Evolutionary conservation across 2,888 invertebrate species (phyloP), one percentile per base, ranked within the genome.

Genomic region (Oligia fasciuncula): DNA sequence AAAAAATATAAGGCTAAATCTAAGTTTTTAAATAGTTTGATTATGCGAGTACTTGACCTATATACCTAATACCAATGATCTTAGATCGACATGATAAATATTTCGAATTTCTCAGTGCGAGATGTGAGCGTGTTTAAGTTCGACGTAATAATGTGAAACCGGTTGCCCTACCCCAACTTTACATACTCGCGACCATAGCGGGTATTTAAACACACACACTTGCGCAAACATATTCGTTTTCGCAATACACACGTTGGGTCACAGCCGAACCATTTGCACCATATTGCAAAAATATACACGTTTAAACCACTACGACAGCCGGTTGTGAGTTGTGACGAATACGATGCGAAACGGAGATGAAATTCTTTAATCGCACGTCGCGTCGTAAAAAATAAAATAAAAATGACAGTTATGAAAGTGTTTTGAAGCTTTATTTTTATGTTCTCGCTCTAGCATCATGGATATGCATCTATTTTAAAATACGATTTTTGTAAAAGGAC

Each of bases 331-430:
- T 73, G 67, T 46, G 49, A 67, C 49, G 57, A 54, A 72, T 6
- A 60, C 71, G 57, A 74, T 1, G 49, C 66, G 51, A 74, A 5
- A 49, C 35, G 13, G 4, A 81, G 23, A 69, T 65, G 60, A 66
- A 65, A 49, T 65, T 69, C n/a, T 68, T 62, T 63, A 68, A 71
- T 76, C 40, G 40, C 66, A 74, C 62, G n/a, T 62, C 83, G 57
- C 62, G n/a, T 62, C 83, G 57, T 51, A 65, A 13, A 62, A 54
- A 43, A 49, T 29, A 29, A 77, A 73, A 73, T 85, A 80, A 84
- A 83, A 88, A 84, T 78, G 86, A 86, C 84, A 88, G 86, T 87
- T 74, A 57, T 72, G 74, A 79, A 84, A 84, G 71, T 92, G 76
- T 87, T 81, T 73, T 62, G 57, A 19, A 60, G 68, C 29, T 79